Evolutionary conservation across 2,797 vertebrate species (phyloP), one percentile per base, ranked within the genome.

Genomic region (Tenualosa ilisha): DNA sequence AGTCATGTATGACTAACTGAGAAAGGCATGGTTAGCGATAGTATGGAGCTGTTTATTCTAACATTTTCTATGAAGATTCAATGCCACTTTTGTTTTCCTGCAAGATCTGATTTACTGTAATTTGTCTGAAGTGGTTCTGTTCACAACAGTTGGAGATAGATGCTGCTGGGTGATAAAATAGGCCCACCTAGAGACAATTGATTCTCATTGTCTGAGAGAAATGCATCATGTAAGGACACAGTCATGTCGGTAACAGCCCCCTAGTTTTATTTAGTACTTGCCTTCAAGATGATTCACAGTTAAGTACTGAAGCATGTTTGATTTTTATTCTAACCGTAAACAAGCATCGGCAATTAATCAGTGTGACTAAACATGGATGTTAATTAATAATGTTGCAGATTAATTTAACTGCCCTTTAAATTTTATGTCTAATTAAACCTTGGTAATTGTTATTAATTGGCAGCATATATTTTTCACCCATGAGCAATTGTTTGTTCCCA

Each of bases 381-480:
- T 79, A 79, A 79, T 79, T 79, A 22, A 43, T 79, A 46, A 46
- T 3, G 72, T 79, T 46, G 72, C 15, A 43, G 15, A 79, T 79
- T 79, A 2, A 46, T 79, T 43, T 79, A 46, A 79, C 6, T 79
- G 72, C 40, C 40, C 72, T 79, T 43, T 22, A 46, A 17, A 79
- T 79, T 43, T 22, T 79, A 40, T 79, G 72, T 79, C 72, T 79
- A 79, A 79, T 79, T 79, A 46, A 79, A 46, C 72, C 6, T 43
- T 20, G 40, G 72, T 79, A 79, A 79, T 79, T 79, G 40, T 79
- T 79, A 46, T 40, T 46, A 37, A 79, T 79, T 20, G 40, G 40
- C 72, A n/a, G 40, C 72, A 46, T 79, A 79, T 79, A 40, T 79
- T 79, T 79, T 79, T 46, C 72, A 46, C 20, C 72, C 72, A 43